Percentiles rank a stretch among this genome's conserved stretches.
phyloP scores from a whole-genome alignment of 2,797 vertebrate species.

The Oreonectes daqikongensis region DNA sequence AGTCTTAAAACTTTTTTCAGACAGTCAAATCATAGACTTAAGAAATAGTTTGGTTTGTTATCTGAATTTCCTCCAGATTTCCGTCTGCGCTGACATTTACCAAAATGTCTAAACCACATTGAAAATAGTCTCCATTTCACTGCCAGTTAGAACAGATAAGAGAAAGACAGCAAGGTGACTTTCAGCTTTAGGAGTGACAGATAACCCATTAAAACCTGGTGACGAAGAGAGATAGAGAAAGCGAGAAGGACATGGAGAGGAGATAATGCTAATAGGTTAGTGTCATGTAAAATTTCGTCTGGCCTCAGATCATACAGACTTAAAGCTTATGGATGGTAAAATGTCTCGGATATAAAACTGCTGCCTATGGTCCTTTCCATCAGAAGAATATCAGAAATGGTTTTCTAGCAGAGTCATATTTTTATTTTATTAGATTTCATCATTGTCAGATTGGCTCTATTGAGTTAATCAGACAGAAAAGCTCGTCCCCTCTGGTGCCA shows the following conservation, averaged over 20 bases:
- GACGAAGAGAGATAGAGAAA: constrained; percentile 28
- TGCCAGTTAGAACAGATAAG: constrained; percentile 43
- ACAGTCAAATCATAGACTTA: constrained; percentile 11
- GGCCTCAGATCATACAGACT: constrained; percentile 36
- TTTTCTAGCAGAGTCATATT: constrained; percentile 27
- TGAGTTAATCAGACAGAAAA: constrained; percentile 36
- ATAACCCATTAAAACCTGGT: constrained; percentile 47
- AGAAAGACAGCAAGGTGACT: constrained; percentile 53
- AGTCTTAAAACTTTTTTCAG: not conserved
- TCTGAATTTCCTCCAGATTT: constrained; percentile 23
- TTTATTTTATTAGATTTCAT: constrained; percentile 40
- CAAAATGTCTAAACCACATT: constrained; percentile 39
- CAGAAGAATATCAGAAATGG: constrained; percentile 40
- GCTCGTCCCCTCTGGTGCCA: constrained; percentile 16
- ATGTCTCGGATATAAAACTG: constrained; percentile 30
- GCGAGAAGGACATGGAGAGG: constrained; percentile 16
- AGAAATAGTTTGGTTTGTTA: constrained; percentile 13
- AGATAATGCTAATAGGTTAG: constrained; percentile 50
- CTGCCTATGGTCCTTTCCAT: constrained; percentile 38
- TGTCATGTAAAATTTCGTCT: constrained; percentile 33
- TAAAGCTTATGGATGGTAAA: constrained; percentile 16
- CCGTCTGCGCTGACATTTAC: constrained; percentile 47
- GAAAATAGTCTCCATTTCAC: constrained; percentile 45
- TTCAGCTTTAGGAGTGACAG: constrained; percentile 47
- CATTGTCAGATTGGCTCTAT: constrained; percentile 45